Percentiles rank a stretch among this genome's conserved stretches.
These are phyloP conservation scores for Escarpia spicata DNA, from an alignment of 2,888 invertebrate genomes.

Conservation along the genomic window DNA sequence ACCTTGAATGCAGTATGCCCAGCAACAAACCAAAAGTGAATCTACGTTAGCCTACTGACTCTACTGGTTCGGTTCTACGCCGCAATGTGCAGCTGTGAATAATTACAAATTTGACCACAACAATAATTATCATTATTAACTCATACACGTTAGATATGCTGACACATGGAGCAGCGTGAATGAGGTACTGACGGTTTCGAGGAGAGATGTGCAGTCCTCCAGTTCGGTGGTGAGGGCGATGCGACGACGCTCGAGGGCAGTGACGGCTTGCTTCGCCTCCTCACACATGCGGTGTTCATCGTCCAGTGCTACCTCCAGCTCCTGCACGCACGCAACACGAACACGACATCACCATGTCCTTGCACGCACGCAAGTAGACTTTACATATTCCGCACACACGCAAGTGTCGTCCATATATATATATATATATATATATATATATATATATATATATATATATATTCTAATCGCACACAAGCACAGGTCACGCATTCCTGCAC, in stretches of 20 bases:
- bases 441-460: too few species aligned
- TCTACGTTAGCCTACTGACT: too few species aligned
- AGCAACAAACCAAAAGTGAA: too few species aligned
- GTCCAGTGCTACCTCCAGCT: constrained; percentile 61
- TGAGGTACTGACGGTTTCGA: constrained; percentile 63
- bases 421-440: too few species aligned
- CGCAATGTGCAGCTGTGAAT: too few species aligned
- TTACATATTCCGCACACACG: too few species aligned
- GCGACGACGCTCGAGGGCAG: constrained; percentile 63
- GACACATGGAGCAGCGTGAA: background rate
- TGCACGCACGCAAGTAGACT: constrained; percentile 34
- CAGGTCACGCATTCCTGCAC: too few species aligned
- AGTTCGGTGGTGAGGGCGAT: constrained; percentile 86
- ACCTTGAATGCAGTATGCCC: background rate
- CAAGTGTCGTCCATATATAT: too few species aligned
- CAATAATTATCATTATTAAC: background rate
- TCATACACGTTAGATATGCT: too few species aligned
- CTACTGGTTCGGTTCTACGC: too few species aligned
- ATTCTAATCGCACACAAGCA: too few species aligned
- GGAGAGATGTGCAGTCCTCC: constrained; percentile 79
- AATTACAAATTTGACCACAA: background rate
- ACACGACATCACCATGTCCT: constrained; percentile 40
- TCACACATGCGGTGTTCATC: constrained; percentile 62
- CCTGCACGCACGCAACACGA: constrained; percentile 45
- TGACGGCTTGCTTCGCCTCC: constrained; percentile 58